Base-by-base conservation (phyloP, 2,797 vertebrate species). In the Coreius guichenoti region DNA sequence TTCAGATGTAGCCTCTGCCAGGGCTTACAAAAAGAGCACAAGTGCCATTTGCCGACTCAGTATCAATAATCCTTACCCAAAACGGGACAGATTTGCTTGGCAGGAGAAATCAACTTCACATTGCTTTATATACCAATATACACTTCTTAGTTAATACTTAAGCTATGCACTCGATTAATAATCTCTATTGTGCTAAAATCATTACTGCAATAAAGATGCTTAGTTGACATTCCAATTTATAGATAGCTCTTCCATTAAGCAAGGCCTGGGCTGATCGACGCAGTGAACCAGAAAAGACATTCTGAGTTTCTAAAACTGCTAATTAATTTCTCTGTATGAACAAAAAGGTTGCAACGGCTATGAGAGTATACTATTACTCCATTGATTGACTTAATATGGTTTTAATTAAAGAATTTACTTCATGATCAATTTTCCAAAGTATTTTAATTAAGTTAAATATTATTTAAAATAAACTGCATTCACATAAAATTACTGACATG, bases 201-300 rank as follows among this genome's bases (percentile, higher is more conserved):
- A 92, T 92, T 89, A 87, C 33, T 29, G 51, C 83, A 89, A 88
- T 90, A 93, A 94, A 94, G 93, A 91, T 94, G 93, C 92, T 94
- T 93, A 94, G 92, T 91, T 93, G 93, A 94, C 92, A 93, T 83
- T 94, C 89, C 89, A 85, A 93, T 93, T 95, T 92, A 94, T 56
- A 83, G 86, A 86, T 78, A 80, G 75, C 80, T 80, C 75, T 78
- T 80, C 80, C 45, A 68, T 86, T 90, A 92, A 82, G 86, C 86
- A 84, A 87, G 83, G 23, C 90, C 88, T 70, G 21, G 77, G 81
- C 86, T 88, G 89, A 92, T 91, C 87, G 78, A 81, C 90, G 90
- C 90, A 93, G 92, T 93, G 91, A 88, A 86, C 87, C 90, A 92
- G 89, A 87, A 88, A 89, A 85, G 87, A 70, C 91, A 89, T 91